Conservation (phyloP, 2,113 vertebrate genomes). For the Cynoglossus semilaevis region DNA sequence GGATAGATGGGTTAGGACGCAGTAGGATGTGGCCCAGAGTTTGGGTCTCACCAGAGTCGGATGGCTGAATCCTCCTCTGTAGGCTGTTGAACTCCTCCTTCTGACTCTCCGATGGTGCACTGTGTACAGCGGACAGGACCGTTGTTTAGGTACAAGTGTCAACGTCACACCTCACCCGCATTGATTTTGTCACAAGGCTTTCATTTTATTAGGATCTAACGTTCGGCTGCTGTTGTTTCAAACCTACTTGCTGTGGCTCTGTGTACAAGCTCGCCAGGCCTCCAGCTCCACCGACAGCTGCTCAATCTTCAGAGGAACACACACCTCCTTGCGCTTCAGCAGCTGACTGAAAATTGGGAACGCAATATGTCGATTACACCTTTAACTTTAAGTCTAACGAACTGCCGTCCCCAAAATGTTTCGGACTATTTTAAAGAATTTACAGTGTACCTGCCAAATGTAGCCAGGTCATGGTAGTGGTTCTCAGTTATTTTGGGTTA, state of each 20-base stretch:
- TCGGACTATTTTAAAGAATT: too few species aligned
- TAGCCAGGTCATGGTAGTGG: too few species aligned
- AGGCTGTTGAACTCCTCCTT: conserved; percentile 74
- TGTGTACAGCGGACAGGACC: conserved; percentile 33
- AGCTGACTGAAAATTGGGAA: conserved; percentile 81
- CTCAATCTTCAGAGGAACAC: conserved; percentile 88
- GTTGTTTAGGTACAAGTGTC: neutral
- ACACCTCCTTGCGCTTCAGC: conserved; percentile 89
- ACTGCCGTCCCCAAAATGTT: too few species aligned
- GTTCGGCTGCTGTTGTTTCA: conserved; percentile 18
- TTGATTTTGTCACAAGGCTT: neutral
- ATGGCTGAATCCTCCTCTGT: conserved; percentile 71
- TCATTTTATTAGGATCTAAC: neutral
- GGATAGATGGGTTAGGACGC: too few species aligned
- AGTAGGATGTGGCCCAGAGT: too few species aligned
- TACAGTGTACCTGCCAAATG: too few species aligned
- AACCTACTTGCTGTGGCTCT: conserved; percentile 75
- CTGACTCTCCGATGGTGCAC: conserved; percentile 81
- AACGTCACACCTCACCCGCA: neutral
- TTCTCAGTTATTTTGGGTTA: too few species aligned
- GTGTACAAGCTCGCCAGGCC: conserved; percentile 87
- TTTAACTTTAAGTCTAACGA: too few species aligned
- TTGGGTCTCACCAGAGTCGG: conserved; percentile 43
- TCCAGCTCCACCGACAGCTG: conserved; percentile 89
- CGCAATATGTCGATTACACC: neutral